Evolutionary conservation across 2,888 invertebrate genomes (phyloP).

Genomic region (Choreutis nemorana): DNA sequence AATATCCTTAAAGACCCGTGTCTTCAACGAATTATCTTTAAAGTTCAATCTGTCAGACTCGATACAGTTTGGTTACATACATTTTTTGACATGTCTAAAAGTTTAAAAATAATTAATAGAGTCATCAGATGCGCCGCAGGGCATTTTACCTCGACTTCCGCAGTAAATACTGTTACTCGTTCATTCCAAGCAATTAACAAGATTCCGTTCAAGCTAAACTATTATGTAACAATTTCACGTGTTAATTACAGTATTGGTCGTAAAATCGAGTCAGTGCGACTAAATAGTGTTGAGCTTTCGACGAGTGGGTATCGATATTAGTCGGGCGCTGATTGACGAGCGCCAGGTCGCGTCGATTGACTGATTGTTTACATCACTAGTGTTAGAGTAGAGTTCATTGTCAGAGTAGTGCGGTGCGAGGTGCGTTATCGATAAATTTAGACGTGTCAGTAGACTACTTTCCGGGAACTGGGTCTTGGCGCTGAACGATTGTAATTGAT

Average conservation of each 20-base stretch:
- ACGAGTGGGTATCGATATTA: slow-evolving; percentile 45
- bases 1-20: no score
- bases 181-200: no score
- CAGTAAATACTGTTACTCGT: no score
- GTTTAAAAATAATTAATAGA: no score
- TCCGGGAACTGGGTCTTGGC: slow-evolving; percentile 30
- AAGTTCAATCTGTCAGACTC: no score
- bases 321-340: slow-evolving; percentile 43
- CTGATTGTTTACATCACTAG: slow-evolving; percentile 58
- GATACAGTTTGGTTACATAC: no score
- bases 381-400: slow-evolving; percentile 58
- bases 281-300: slow-evolving; percentile 38
- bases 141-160: no score
- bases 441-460: slow-evolving; percentile 36
- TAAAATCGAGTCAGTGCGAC: slow-evolving; percentile 41
- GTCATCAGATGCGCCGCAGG: no score
- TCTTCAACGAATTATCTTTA: no score
- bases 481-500: slow-evolving; percentile 19
- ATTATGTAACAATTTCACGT: no score
- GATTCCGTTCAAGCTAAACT: no score
- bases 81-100: no score
- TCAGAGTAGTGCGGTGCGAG: slow-evolving; percentile 51
- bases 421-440: slow-evolving; percentile 50
- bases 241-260: slow-evolving; percentile 32
- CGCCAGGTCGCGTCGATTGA: slow-evolving; percentile 52